phyloP scores from a whole-genome alignment of 2,113 vertebrate species.

The Equus przewalskii region DNA sequence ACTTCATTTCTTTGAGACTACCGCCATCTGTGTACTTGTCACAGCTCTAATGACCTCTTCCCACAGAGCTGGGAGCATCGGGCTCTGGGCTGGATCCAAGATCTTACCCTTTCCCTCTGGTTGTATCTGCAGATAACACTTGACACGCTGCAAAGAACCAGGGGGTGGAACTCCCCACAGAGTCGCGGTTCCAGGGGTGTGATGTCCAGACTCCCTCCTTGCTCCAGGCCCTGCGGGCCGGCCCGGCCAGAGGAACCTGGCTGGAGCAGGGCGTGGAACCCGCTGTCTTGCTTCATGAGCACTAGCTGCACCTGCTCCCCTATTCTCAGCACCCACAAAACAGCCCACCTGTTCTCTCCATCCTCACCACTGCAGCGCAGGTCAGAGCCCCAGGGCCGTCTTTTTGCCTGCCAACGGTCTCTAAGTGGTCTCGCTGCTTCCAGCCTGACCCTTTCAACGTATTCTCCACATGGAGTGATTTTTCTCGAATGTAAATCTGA shows the following conservation, averaged over 20 bases:
- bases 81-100: neutral
- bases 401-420: neutral
- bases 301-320: too few relatives aligned
- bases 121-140: neutral
- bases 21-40: constrained; percentile 9
- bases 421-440: neutral
- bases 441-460: neutral
- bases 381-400: rapidly evolving
- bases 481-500: neutral
- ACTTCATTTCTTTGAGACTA: neutral
- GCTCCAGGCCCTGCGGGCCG: rapidly evolving
- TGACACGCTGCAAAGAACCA: neutral
- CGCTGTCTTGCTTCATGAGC: rapidly evolving
- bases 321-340: neutral
- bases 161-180: neutral
- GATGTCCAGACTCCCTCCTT: neutral
- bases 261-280: neutral
- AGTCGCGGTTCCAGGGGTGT: neutral
- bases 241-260: neutral
- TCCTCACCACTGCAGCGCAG: neutral
- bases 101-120: neutral
- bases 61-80: neutral
- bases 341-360: neutral
- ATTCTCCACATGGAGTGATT: neutral
- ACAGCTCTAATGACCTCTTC: neutral